Evolutionary conservation across 2,797 vertebrate species (phyloP).

Genomic region (Alcedo atthis): DNA sequence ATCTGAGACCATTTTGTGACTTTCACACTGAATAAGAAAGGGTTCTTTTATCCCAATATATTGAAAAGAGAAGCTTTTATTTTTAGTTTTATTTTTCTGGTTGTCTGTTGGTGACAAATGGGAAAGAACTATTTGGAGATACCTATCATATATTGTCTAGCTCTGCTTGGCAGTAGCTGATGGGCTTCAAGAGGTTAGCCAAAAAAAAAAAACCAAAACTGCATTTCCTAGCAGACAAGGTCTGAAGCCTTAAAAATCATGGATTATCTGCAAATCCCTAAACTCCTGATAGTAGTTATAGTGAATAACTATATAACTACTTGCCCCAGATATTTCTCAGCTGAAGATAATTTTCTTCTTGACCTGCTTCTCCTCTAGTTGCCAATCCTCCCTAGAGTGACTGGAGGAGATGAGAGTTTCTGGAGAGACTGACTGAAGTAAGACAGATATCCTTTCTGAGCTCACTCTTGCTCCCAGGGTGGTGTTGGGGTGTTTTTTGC

Average conservation of each 20-base stretch:
- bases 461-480: not conserved
- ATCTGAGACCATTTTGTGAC: not conserved
- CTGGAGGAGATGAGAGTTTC: not conserved
- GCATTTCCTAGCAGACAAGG: slow-evolving; percentile 23
- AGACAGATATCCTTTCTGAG: slow-evolving; percentile 20
- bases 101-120: not conserved
- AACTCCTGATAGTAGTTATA: not conserved
- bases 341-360: slow-evolving; percentile 2
- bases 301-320: not conserved
- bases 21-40: not conserved
- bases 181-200: slow-evolving; percentile 5
- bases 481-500: not conserved
- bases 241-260: slow-evolving; percentile 17
- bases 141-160: not conserved
- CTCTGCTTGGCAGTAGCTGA: not conserved
- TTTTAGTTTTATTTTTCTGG: not conserved
- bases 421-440: slow-evolving; percentile 34
- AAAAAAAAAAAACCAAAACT: not conserved
- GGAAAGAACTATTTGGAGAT: not conserved
- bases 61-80: not conserved
- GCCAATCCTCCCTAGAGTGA: not conserved
- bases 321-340: slow-evolving; percentile 2
- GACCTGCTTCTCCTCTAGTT: not conserved
- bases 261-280: not conserved
- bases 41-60: not conserved